phyloP scores from a whole-genome alignment of 2,113 vertebrate genomes.

The Amia ocellicauda region DNA sequence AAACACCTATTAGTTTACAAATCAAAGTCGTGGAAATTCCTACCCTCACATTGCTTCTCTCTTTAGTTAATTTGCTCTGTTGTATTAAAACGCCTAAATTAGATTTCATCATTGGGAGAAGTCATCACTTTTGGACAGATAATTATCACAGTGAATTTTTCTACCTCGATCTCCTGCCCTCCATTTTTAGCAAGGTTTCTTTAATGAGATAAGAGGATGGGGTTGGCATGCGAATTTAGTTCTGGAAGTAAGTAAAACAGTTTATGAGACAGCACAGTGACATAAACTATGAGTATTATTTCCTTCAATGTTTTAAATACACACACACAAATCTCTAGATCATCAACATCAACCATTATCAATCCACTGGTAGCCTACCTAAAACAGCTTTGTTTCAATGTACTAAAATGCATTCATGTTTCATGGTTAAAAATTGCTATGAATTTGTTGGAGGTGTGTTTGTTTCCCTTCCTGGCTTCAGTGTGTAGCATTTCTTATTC shows the following conservation, averaged over 20 bases:
- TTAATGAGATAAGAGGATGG: slow-evolving; percentile 25
- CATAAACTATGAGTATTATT: too few species aligned
- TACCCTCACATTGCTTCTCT: slow-evolving; percentile 16
- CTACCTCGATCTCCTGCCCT: slow-evolving; percentile 25
- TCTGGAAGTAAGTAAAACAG: slow-evolving; percentile 9
- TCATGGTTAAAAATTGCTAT: too few species aligned
- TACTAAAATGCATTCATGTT: too few species aligned
- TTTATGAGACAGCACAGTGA: too few species aligned
- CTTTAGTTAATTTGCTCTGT: slow-evolving; percentile 30
- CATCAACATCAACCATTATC: too few species aligned
- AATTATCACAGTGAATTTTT: slow-evolving; percentile 35
- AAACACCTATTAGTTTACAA: slow-evolving; percentile 2
- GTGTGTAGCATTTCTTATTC: too few species aligned
- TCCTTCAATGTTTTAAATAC: too few species aligned
- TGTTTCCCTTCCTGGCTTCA: neutral
- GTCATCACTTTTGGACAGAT: slow-evolving; percentile 36
- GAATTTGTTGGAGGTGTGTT: slow-evolving; percentile 4
- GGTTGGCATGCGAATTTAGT: slow-evolving; percentile 24
- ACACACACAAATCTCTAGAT: too few species aligned
- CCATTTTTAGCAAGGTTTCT: slow-evolving; percentile 26
- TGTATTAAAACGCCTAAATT: slow-evolving; percentile 39
- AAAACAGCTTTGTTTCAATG: too few species aligned
- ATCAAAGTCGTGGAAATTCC: neutral
- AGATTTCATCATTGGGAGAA: slow-evolving; percentile 39
- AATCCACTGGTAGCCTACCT: too few species aligned